Evolutionary conservation across 2,888 invertebrate genomes (phyloP).

Genomic region (Eumerus sabulonum): DNA sequence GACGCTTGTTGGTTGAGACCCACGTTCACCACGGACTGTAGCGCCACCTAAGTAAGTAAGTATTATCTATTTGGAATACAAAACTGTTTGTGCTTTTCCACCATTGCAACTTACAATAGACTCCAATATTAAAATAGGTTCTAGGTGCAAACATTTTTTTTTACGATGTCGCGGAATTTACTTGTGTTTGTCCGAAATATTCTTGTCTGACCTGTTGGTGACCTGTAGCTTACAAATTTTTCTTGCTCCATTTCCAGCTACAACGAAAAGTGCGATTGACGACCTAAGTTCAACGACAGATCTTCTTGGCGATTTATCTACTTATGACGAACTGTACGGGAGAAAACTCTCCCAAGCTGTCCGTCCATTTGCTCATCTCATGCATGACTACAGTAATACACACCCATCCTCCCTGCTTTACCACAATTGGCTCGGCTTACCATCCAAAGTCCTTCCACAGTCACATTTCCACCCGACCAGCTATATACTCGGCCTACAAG

Average conservation of each 20-base stretch:
- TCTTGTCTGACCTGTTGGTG: too few species aligned
- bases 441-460: conserved; percentile 78
- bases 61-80: too few species aligned
- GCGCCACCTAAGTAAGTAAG: too few species aligned
- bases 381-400: conserved; percentile 54
- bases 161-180: too few species aligned
- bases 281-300: conserved; percentile 68
- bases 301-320: conserved; percentile 64
- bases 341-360: conserved; percentile 45
- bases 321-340: conserved; percentile 46
- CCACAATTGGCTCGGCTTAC: conserved; percentile 74
- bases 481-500: conserved; percentile 82
- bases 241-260: conserved; percentile 70
- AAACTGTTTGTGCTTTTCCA: too few species aligned
- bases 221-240: too few species aligned
- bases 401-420: conserved; percentile 70
- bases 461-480: conserved; percentile 70
- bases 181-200: background rate
- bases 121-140: too few species aligned
- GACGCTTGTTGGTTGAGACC: too few species aligned
- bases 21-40: too few species aligned
- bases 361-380: conserved; percentile 44
- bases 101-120: too few species aligned
- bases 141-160: too few species aligned
- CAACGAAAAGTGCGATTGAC: conserved; percentile 70